These are phyloP conservation scores for Drosophila biarmipes DNA, from an alignment of 1,140 invertebrate species.

Conservation along the genomic window DNA sequence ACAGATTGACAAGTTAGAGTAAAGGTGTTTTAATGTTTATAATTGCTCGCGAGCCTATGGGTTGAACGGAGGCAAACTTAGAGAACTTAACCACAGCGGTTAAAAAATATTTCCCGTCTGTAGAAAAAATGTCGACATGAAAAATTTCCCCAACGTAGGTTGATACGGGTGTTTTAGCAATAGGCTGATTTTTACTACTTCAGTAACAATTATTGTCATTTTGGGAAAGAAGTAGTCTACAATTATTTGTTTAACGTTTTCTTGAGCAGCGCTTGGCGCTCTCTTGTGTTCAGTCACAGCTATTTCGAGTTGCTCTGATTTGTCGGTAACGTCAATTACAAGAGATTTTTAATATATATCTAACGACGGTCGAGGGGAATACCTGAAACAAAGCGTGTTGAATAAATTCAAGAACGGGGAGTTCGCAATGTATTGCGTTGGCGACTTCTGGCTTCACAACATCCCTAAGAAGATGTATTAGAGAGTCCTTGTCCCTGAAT, in stretches of 20 bases:
- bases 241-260: background rate
- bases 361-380: background rate
- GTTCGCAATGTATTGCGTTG: background rate
- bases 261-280: background rate
- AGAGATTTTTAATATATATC: background rate
- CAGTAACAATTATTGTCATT: background rate
- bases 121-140: background rate
- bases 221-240: background rate
- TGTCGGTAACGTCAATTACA: background rate
- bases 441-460: too few species aligned
- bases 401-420: background rate
- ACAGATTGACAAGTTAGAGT: too few species aligned
- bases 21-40: too few species aligned
- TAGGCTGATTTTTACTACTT: background rate
- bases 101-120: background rate
- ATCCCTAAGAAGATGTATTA: background rate
- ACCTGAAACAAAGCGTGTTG: background rate
- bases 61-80: conserved; percentile 1
- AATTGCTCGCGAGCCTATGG: background rate
- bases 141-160: too few species aligned
- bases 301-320: too few species aligned
- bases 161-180: background rate
- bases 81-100: background rate
- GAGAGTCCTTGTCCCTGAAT: background rate
- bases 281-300: background rate